Evolutionary conservation across 2,888 invertebrate species (phyloP).

Genomic region (Thereva nobilitata): DNA sequence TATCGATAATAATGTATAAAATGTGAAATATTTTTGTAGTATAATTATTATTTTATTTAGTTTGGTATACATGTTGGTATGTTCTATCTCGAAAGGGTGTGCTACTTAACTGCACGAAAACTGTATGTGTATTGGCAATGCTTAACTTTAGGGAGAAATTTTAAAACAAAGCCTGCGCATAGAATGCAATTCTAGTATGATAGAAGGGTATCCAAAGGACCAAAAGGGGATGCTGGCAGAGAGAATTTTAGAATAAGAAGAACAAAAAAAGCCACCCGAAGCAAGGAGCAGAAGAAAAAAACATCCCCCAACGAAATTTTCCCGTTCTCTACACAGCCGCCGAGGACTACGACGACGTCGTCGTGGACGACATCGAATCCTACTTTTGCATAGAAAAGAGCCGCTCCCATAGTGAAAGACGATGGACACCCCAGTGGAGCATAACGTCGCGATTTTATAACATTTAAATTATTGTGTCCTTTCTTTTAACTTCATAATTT

Average conservation of each 20-base stretch:
- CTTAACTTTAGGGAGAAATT: constrained; percentile 22
- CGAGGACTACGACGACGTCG: constrained; percentile 27
- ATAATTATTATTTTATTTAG: no score
- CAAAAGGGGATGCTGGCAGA: constrained; percentile 24
- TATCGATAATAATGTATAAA: no score
- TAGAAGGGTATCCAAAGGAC: constrained; percentile 16
- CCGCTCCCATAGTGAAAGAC: constrained; percentile 30
- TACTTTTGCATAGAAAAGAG: constrained; percentile 28
- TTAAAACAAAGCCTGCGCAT: constrained; percentile 19
- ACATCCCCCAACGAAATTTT: constrained; percentile 4
- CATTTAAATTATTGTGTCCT: background rate
- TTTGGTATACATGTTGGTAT: no score
- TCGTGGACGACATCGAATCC: constrained; percentile 23
- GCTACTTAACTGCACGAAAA: constrained; percentile 22
- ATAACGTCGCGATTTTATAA: constrained; percentile 4
- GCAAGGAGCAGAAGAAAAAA: no score
- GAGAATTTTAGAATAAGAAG: constrained; percentile 13
- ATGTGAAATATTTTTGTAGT: no score
- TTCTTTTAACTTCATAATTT: constrained; percentile 6
- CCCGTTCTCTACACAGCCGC: constrained; percentile 34
- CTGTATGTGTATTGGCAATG: background rate
- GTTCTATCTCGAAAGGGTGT: constrained; percentile 11
- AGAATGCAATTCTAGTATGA: background rate
- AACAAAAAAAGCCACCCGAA: background rate
- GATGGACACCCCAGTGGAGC: constrained; percentile 18